Evolutionary conservation across 2,113 vertebrate species (phyloP).

Genomic region (Cinclus mexicanus): DNA sequence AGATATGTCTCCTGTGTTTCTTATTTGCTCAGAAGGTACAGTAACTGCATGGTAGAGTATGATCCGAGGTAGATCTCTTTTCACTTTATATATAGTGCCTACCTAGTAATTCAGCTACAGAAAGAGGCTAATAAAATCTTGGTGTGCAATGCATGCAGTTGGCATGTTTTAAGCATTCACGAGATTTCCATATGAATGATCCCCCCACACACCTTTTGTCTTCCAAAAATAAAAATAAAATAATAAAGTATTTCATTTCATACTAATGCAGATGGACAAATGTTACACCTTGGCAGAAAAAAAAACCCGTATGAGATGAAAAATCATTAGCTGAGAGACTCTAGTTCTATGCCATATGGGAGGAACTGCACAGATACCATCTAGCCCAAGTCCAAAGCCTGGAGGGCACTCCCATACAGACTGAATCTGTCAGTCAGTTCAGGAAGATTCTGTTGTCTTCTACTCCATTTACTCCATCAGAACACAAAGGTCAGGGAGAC

Average conservation of each 20-base stretch:
- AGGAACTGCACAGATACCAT: not conserved
- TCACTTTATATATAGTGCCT: not conserved
- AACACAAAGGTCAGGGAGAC: not conserved
- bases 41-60: not conserved
- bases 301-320: not conserved
- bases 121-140: not conserved
- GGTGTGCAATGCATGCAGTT: not conserved
- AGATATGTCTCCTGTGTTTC: not conserved
- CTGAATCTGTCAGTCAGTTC: not conserved
- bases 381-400: not conserved
- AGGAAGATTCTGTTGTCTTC: not conserved
- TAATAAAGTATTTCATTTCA: not conserved
- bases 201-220: rapidly evolving
- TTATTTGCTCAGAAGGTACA: not conserved
- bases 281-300: not conserved
- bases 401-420: not conserved
- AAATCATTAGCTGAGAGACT: not conserved
- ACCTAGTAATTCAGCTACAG: not conserved
- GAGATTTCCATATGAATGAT: not conserved
- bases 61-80: not conserved
- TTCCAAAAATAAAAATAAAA: not conserved
- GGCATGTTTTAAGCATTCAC: not conserved
- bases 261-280: not conserved
- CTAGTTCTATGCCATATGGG: not conserved
- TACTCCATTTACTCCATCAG: not conserved